Percentiles rank a stretch among this genome's conserved stretches.
Evolutionary conservation across 92 coral and sea anemone genomes (phyloP).

Genomic region (Ricordea florida): DNA sequence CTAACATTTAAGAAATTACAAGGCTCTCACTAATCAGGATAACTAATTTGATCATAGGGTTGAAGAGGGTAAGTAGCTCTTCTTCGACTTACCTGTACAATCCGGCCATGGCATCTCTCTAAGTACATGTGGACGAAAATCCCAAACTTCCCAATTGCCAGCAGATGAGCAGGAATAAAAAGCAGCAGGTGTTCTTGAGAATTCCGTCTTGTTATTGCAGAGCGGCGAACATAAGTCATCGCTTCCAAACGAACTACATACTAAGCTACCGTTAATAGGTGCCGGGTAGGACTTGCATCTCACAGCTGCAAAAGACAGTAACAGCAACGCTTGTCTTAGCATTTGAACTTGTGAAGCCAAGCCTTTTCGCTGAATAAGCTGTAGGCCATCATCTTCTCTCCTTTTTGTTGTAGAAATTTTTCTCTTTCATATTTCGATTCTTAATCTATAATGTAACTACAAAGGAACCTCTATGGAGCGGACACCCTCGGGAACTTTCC

Average conservation of each 20-base stretch:
- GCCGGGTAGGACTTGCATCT: constrained; percentile 80
- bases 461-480: too few relatives aligned
- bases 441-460: too few relatives aligned
- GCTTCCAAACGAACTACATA: too few relatives aligned
- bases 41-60: neutral
- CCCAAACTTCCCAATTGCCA: constrained; percentile 67
- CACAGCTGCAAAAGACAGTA: constrained; percentile 25
- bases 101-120: constrained; percentile 96
- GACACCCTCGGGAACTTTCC: too few relatives aligned
- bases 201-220: constrained; percentile 72
- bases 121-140: constrained; percentile 21
- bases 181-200: constrained; percentile 76
- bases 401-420: too few relatives aligned
- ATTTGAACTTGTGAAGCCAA: too few relatives aligned
- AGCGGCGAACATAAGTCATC: constrained; percentile 60
- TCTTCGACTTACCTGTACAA: constrained; percentile 69
- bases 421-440: too few relatives aligned
- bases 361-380: too few relatives aligned
- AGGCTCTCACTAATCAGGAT: too few relatives aligned
- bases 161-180: constrained; percentile 61
- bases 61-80: neutral
- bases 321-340: too few relatives aligned
- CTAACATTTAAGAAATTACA: too few relatives aligned
- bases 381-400: too few relatives aligned
- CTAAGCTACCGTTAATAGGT: constrained; percentile 78